A percentile compares a stretch with the other conserved stretches of the same genome.
phyloP scores from a whole-genome alignment of 2,113 vertebrate species.

The Trematomus loennbergii region DNA sequence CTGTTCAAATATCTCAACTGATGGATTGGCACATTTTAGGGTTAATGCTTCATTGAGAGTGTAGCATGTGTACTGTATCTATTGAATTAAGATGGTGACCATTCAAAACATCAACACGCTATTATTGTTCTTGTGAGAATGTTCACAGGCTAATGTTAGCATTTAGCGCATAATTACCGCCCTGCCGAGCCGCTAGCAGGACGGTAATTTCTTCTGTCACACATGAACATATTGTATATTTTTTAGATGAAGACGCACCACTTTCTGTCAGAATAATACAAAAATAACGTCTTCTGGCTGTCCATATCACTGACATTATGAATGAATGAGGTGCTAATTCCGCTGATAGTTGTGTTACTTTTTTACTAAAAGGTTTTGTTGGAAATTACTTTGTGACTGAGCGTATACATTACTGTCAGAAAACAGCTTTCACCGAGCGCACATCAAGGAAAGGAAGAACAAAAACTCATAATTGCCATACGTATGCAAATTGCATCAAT shows the following conservation, averaged over 20 bases:
- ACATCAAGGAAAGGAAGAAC: slow-evolving; percentile 55
- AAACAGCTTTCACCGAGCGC: slow-evolving; percentile 33
- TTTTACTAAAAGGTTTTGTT: neutral
- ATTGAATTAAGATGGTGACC: neutral
- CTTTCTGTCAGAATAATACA: neutral
- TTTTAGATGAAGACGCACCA: neutral
- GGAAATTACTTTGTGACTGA: slow-evolving; percentile 13
- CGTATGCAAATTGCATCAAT: slow-evolving; percentile 79
- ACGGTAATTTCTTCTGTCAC: neutral
- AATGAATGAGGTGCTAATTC: neutral
- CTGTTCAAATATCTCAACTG: neutral
- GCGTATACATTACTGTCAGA: slow-evolving; percentile 14
- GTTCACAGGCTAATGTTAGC: too few species aligned
- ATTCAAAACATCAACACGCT: too few species aligned
- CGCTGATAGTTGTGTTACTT: neutral
- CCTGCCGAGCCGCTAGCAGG: neutral
- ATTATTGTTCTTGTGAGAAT: too few species aligned
- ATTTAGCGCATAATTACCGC: neutral
- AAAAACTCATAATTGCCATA: slow-evolving; percentile 64
- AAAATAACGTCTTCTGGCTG: neutral
- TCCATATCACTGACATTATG: neutral
- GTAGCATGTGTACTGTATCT: neutral
- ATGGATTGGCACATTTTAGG: neutral
- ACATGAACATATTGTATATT: neutral
- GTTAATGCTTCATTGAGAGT: neutral